Conservation (phyloP, 2,797 vertebrate species). For the Sciurus carolinensis region DNA sequence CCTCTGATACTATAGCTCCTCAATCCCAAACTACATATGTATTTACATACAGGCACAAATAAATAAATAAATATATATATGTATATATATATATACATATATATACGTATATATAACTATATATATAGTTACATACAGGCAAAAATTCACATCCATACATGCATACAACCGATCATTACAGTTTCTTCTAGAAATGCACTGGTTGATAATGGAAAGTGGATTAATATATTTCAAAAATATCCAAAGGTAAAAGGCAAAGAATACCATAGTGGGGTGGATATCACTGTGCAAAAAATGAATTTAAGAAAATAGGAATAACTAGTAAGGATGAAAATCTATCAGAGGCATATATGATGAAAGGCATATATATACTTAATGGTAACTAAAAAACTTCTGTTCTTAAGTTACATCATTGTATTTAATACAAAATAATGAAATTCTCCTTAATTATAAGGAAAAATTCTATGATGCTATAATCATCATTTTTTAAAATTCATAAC, state of each 20-base stretch:
- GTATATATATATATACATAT: no score
- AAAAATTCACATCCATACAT: background rate
- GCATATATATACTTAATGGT: background rate
- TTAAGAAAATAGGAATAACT: background rate
- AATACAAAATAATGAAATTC: background rate
- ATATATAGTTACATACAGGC: background rate
- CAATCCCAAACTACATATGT: background rate
- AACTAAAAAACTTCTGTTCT: background rate
- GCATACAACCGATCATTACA: background rate
- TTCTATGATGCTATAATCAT: background rate
- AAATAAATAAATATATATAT: no score
- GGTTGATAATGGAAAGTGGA: background rate
- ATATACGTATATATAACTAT: no score
- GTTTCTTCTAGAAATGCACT: background rate
- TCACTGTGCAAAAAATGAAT: background rate
- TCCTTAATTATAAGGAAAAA: background rate
- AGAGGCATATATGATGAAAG: background rate
- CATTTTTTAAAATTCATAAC: background rate
- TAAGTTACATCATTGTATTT: background rate
- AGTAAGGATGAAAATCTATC: background rate
- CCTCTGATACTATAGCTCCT: background rate
- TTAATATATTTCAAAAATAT: slow-evolving; percentile 2
- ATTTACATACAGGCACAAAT: no score
- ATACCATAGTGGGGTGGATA: background rate
- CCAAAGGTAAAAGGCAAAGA: background rate